Base-by-base conservation (phyloP, 1,140 invertebrate genomes). In the Nymphalis io region DNA sequence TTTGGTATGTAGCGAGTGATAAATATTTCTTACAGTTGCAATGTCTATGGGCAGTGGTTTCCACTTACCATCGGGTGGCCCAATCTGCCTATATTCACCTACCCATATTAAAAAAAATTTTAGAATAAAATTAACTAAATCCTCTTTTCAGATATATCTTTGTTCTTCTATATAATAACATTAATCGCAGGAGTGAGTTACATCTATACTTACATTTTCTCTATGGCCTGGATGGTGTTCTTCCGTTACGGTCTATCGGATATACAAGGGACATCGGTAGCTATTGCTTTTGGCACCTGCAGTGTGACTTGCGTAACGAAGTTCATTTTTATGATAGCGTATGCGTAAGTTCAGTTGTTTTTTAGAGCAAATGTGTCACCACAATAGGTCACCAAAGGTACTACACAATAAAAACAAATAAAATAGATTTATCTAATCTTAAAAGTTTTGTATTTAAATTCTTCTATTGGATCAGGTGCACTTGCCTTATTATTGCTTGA, bases 321-420 rank as follows among this genome's bases (percentile, higher is more conserved):
- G 51, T 53, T 71, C 33, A 3, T 71, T 27, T 71, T 71, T 16
- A 71, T 66, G 62, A 65, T 53, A 12, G 16, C 44, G 12, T 39
- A 60, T 18, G 33, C 38, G 42, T 66, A 66, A 59, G 53, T 67
- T 40, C 15, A 15, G 0, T 16, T 27, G 15, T n/a, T 10, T 1
- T 4, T 23, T 16, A 27, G 27, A 15, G 18, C 12, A 23, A 40
- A 44, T 16, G 6, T 0, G 5, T n/a, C n/a, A n/a, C n/a, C n/a
- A n/a, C n/a, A n/a, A n/a, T n/a, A n/a, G n/a, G n/a, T n/a, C n/a
- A n/a, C n/a, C n/a, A n/a, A n/a, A n/a, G n/a, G n/a, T n/a, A n/a
- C n/a, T n/a, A n/a, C n/a, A n/a, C n/a, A n/a, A n/a, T n/a, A n/a
- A n/a, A n/a, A n/a, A n/a, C n/a, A n/a, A n/a, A n/a, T n/a, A n/a